Percentiles rank a stretch among this genome's conserved stretches.
phyloP scores from a whole-genome alignment of 2,888 invertebrate species.

The Embidobia sp. region DNA sequence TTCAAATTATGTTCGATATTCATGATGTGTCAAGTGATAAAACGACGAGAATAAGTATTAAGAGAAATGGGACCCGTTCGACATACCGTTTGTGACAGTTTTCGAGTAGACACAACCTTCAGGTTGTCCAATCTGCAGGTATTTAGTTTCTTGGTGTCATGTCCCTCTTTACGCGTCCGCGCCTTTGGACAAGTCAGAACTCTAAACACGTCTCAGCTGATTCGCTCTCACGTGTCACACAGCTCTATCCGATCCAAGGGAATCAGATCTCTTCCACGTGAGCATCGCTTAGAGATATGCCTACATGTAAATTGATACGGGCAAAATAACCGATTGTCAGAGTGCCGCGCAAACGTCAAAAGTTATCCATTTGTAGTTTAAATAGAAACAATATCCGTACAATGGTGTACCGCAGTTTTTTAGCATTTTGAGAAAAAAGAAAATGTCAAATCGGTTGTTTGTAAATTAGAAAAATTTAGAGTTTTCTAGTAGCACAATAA shows the following conservation, averaged over 20 bases:
- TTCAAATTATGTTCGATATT: constrained; percentile 68
- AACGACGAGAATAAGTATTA: constrained; percentile 73
- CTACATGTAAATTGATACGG: constrained; percentile 46
- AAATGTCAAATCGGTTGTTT: too few species aligned
- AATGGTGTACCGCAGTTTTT: too few species aligned
- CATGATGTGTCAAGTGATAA: constrained; percentile 71
- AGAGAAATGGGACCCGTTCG: constrained; percentile 74
- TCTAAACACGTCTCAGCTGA: constrained; percentile 75
- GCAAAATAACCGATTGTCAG: constrained; percentile 11
- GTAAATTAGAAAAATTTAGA: too few species aligned
- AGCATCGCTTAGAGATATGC: constrained; percentile 12
- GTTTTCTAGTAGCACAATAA: too few species aligned
- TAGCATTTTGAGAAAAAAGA: too few species aligned
- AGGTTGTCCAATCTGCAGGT: constrained; percentile 67
- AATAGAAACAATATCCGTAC: too few species aligned
- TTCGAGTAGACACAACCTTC: constrained; percentile 68
- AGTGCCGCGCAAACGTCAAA: constrained; percentile 31
- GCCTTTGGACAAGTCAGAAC: constrained; percentile 78
- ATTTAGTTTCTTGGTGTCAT: constrained; percentile 80
- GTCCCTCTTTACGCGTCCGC: constrained; percentile 80
- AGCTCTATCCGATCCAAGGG: constrained; percentile 74
- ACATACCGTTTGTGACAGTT: constrained; percentile 75
- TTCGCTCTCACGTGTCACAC: constrained; percentile 72
- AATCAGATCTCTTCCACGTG: constrained; percentile 57
- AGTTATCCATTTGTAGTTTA: too few species aligned